These are phyloP conservation scores for Drosophila nannoptera DNA, from an alignment of 1,140 invertebrate species.

Conservation along the genomic window DNA sequence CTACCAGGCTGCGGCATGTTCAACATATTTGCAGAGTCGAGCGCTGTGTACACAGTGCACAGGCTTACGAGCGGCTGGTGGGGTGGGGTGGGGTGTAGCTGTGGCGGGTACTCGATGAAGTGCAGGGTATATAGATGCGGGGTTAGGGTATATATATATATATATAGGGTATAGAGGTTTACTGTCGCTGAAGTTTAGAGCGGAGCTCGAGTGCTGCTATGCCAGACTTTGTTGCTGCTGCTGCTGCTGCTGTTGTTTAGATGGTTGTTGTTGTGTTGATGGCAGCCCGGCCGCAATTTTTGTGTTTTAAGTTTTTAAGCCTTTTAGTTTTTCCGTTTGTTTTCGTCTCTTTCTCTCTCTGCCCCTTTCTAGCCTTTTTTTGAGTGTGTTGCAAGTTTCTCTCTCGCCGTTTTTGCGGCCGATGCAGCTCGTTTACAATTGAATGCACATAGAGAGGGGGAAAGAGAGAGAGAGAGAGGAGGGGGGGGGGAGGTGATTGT, in stretches of 20 bases:
- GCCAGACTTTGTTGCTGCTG: conserved; percentile 25
- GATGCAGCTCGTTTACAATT: conserved; percentile 60
- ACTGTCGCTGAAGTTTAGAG: conserved; percentile 67
- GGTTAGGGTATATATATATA: neutral
- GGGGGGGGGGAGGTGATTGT: conserved; percentile 1
- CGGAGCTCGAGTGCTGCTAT: conserved; percentile 61
- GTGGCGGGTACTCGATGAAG: too few species aligned
- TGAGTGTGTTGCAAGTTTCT: conserved; percentile 5
- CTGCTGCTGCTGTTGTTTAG: conserved; percentile 21
- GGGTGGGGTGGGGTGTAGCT: neutral
- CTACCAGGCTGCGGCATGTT: conserved; percentile 67
- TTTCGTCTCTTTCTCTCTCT: neutral
- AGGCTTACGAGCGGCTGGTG: conserved; percentile 1
- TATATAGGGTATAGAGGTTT: conserved; percentile 19
- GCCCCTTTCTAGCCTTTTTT: neutral
- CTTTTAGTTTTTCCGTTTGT: conserved; percentile 48
- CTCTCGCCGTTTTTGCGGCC: conserved; percentile 35
- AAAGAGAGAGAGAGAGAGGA: neutral
- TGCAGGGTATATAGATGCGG: neutral
- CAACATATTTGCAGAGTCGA: conserved; percentile 71
- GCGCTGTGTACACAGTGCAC: conserved; percentile 11
- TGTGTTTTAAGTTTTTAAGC: conserved; percentile 74
- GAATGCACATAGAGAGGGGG: conserved; percentile 52
- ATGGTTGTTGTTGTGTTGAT: conserved; percentile 47
- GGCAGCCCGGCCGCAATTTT: conserved; percentile 66